Conservation (phyloP, 1,140 invertebrate genomes). For the Metopolophium dirhodum region DNA sequence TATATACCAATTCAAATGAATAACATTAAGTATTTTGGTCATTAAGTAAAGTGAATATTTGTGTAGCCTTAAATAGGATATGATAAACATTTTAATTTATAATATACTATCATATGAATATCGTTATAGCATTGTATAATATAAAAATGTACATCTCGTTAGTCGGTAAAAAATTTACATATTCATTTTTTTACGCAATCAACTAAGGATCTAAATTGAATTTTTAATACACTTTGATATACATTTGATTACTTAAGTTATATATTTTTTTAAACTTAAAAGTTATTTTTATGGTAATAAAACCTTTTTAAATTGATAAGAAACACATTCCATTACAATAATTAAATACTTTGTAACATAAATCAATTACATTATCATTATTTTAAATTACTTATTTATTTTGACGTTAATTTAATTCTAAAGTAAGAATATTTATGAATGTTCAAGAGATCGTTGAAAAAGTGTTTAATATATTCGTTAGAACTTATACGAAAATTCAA, state of each 20-base stretch:
- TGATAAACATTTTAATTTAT: slow-evolving; percentile 21
- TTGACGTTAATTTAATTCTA: not conserved
- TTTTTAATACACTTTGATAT: not conserved
- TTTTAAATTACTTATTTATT: slow-evolving; percentile 14
- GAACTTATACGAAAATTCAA: not conserved
- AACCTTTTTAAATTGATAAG: not conserved
- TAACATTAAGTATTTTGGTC: not conserved
- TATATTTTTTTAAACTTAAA: not conserved
- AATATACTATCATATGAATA: not conserved
- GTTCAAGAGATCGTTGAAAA: not conserved
- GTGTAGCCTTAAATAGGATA: not conserved
- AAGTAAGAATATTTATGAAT: not conserved
- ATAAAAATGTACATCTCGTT: slow-evolving; percentile 7
- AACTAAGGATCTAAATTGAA: not conserved
- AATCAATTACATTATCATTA: not conserved
- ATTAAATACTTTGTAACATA: not conserved
- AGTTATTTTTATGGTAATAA: not conserved
- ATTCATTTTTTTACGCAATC: slow-evolving; percentile 25
- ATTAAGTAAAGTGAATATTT: slow-evolving; percentile 2
- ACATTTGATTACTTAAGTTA: not conserved
- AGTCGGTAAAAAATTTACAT: not conserved
- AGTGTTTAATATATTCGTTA: not conserved
- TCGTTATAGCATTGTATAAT: not conserved
- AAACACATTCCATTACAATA: slow-evolving; percentile 2
- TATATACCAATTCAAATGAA: slow-evolving; percentile 12